Conservation (phyloP, 2,113 vertebrate genomes). For the Spermophilus dauricus region DNA sequence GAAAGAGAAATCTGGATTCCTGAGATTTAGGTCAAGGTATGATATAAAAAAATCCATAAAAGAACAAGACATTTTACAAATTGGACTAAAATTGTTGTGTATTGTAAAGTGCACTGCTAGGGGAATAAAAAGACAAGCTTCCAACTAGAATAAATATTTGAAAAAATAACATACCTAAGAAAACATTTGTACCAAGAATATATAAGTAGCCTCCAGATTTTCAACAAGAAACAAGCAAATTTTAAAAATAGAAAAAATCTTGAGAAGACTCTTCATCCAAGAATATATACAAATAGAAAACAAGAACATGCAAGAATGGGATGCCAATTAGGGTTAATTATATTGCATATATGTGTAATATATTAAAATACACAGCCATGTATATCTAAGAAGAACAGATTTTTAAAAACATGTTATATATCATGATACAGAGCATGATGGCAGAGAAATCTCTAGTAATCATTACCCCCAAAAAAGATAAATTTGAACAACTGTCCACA, state of each 20-base stretch:
- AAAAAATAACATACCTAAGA: not conserved
- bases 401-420: too few species aligned
- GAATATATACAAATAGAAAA: not conserved
- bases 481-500: too few species aligned
- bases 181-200: not conserved
- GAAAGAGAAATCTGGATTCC: not conserved
- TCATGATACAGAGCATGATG: too few species aligned
- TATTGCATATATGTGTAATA: too few species aligned
- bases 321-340: too few species aligned
- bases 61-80: not conserved
- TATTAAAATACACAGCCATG: too few species aligned
- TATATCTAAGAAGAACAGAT: too few species aligned
- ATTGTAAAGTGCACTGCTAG: not conserved
- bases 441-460: too few species aligned
- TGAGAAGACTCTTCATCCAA: not conserved
- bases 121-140: not conserved
- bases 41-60: not conserved
- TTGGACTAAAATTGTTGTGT: not conserved
- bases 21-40: not conserved
- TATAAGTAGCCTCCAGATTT: not conserved
- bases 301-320: not conserved
- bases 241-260: not conserved
- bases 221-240: not conserved
- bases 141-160: not conserved
- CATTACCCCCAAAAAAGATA: too few species aligned